Base-by-base conservation (phyloP, 1,140 invertebrate species). In the Sitobion miscanthi region DNA sequence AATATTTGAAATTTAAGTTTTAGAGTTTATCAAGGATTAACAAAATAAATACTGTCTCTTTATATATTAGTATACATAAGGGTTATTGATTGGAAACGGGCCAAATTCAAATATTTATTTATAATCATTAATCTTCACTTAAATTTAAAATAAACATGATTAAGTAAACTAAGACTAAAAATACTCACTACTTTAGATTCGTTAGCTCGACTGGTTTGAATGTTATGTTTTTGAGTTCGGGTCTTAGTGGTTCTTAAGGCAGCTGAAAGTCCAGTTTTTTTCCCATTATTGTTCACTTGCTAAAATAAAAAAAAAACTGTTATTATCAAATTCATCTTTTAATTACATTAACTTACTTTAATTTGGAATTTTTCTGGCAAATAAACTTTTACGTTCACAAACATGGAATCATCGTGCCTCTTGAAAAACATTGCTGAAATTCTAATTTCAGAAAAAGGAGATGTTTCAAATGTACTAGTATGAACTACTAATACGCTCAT, bases 351-450 rank as follows among this genome's bases (percentile, higher is more conserved):
- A 62, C 85, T 92, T 94, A 94, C 94, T 88, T 93, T 94, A 54
- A 94, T 91, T 90, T 95, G 94, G 21, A 95, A 94, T 90, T 95
- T 94, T 38, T 94, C 85, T 23, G 94, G 94, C 38, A 98, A 95
- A 95, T 97, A 97, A 88, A 93, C 90, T 90, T 96, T 96, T 54
- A 96, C 96, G 95, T 98, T 98, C 25, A 96, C 95, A 95, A 97
- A 96, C 94, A 96, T 95, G 2, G 95, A 95, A 94, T 98, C 97
- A 8, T 97, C 96, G 94, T 97, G 96, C 94, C 97, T 96, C 94
- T 97, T 96, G 95, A 98, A 98, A 95, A 98, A 98, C 97, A 98
- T 98, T 21, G 96, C 96, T n/a, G 98, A 97, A 94, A 98, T 97
- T 94, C 97, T 96, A 17, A 97, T 97, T 94, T 98, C 98, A 23